phyloP scores from a whole-genome alignment of 2,113 vertebrate genomes.

The Isichthys henryi region DNA sequence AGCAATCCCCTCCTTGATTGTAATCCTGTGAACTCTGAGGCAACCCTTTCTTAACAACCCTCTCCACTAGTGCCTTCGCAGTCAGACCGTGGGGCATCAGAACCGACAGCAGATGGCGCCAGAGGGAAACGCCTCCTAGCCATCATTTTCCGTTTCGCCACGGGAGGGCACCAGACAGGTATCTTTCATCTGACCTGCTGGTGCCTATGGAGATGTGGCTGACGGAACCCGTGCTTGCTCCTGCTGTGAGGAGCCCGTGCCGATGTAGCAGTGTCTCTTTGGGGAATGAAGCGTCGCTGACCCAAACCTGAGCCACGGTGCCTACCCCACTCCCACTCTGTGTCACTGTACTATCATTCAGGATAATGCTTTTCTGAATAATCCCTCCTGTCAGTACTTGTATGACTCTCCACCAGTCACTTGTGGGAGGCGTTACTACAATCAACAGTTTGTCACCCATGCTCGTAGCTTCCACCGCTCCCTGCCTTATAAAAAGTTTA shows the following conservation, averaged over 20 bases:
- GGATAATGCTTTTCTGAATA: not conserved
- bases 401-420: not conserved
- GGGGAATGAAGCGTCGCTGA: conserved; percentile 11
- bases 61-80: conserved; percentile 56
- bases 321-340: not conserved
- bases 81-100: conserved; percentile 24
- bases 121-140: not conserved
- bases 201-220: not conserved
- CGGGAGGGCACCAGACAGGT: not conserved
- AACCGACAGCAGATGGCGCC: not conserved
- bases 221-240: not conserved
- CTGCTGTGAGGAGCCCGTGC: not conserved
- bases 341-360: not conserved
- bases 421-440: not conserved
- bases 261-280: conserved; percentile 5
- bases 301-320: not conserved
- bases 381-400: not conserved
- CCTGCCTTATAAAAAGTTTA: not conserved
- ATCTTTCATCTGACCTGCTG: not conserved
- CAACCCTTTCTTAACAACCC: conserved; percentile 22
- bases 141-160: not conserved
- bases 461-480: not conserved
- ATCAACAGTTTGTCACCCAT: not conserved
- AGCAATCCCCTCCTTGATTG: conserved; percentile 13
- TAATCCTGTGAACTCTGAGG: conserved; percentile 9